A percentile compares a stretch with the other conserved stretches of the same genome.
These are phyloP conservation scores for Dendropsophus ebraccatus DNA, from an alignment of 2,113 vertebrate species.

Conservation along the genomic window DNA sequence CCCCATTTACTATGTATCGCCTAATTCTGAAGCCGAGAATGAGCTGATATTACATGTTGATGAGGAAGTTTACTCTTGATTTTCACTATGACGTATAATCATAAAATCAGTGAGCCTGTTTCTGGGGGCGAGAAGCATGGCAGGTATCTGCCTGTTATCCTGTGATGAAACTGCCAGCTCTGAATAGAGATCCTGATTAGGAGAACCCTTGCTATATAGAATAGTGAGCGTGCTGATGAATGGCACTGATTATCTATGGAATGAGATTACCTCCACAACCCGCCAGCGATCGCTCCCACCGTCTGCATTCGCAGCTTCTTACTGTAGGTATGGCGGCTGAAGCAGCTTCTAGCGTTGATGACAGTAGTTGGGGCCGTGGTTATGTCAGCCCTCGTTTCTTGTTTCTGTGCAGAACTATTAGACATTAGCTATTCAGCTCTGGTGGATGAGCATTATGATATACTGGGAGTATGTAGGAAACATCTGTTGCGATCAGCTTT, in stretches of 20 bases:
- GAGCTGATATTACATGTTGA: neutral
- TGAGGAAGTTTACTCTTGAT: neutral
- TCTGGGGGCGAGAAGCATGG: neutral
- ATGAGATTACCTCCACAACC: neutral
- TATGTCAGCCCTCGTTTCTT: neutral
- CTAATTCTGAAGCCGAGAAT: neutral
- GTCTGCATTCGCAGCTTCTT: neutral
- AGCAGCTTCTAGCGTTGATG: neutral
- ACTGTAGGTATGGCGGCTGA: neutral
- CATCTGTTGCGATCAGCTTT: neutral
- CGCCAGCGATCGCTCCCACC: neutral
- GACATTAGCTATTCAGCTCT: neutral
- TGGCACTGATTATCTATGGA: slow-evolving; percentile 23
- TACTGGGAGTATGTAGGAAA: neutral
- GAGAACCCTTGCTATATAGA: slow-evolving; percentile 18
- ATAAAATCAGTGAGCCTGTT: slow-evolving; percentile 14
- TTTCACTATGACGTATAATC: neutral
- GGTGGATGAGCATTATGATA: slow-evolving; percentile 3
- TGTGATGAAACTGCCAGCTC: slow-evolving; percentile 29
- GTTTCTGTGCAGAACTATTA: neutral
- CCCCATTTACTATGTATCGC: too few relatives aligned
- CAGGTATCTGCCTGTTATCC: slow-evolving; percentile 25
- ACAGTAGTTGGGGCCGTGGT: neutral
- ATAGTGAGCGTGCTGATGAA: slow-evolving; percentile 10
- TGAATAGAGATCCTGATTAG: slow-evolving; percentile 53